phyloP scores from a whole-genome alignment of 2,113 vertebrate genomes.

The Periophthalmodon schlosseri region DNA sequence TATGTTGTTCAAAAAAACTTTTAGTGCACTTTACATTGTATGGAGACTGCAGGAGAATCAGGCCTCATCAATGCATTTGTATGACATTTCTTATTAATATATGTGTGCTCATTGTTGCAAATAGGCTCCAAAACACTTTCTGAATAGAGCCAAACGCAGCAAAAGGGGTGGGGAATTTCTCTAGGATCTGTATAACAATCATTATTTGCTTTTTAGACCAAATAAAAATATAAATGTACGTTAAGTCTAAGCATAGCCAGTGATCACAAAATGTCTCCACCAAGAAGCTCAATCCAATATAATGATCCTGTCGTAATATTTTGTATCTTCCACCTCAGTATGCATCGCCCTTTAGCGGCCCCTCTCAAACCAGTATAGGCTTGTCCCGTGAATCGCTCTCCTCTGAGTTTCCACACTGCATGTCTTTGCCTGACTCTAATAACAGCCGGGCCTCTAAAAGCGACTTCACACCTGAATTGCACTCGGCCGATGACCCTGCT shows the following conservation, averaged over 20 bases:
- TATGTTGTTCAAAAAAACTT: not conserved
- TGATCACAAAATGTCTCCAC: no score
- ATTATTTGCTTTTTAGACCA: no score
- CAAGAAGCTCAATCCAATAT: no score
- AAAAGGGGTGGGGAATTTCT: no score
- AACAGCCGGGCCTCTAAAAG: slow-evolving; percentile 20
- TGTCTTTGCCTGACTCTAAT: slow-evolving; percentile 51
- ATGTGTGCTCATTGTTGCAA: not conserved
- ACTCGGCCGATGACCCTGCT: not conserved
- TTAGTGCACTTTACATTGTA: not conserved
- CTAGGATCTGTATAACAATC: no score
- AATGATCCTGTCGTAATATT: no score
- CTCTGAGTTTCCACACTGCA: slow-evolving; percentile 26
- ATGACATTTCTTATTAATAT: not conserved
- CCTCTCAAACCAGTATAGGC: slow-evolving; percentile 44
- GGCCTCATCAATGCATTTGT: not conserved
- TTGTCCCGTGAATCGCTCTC: slow-evolving; percentile 42
- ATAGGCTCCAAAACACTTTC: no score
- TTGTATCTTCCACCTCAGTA: not conserved
- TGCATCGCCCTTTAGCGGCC: slow-evolving; percentile 8
- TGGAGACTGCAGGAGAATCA: not conserved
- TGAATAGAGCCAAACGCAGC: no score
- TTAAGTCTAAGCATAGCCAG: no score
- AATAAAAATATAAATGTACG: no score
- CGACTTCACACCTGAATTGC: slow-evolving; percentile 34